phyloP scores from a whole-genome alignment of 2,888 invertebrate species.

The Smittia sp. region DNA sequence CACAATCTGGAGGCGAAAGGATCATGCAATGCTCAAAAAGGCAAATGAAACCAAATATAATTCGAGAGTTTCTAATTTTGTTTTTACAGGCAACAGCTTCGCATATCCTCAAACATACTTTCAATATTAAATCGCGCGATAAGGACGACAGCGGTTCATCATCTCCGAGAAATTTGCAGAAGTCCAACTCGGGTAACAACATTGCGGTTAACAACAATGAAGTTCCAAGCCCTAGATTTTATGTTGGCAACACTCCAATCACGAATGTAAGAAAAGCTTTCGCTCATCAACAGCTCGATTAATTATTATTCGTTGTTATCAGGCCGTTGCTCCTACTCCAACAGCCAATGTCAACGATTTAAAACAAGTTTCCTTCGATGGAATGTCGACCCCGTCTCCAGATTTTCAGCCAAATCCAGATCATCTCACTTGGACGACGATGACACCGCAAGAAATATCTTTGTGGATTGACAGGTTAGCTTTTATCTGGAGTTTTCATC shows the following conservation, averaged over 20 bases:
- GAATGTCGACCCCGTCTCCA: no score
- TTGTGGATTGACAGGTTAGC: constrained; percentile 70
- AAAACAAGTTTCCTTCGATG: no score
- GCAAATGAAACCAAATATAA: constrained; percentile 43
- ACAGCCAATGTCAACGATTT: constrained; percentile 58
- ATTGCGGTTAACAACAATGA: constrained; percentile 55
- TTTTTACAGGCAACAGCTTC: not conserved
- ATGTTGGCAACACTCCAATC: not conserved
- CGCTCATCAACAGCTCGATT: no score
- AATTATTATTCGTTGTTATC: no score
- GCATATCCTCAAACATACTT: constrained; percentile 74
- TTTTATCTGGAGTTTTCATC: constrained; percentile 44
- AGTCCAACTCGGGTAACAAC: constrained; percentile 69
- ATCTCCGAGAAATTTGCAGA: constrained; percentile 55
- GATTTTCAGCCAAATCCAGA: not conserved
- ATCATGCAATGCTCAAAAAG: constrained; percentile 51
- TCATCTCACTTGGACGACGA: constrained; percentile 64
- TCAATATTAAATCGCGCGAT: constrained; percentile 74
- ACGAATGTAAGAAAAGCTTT: no score
- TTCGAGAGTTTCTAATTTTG: not conserved
- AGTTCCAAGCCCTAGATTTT: no score
- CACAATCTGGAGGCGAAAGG: constrained; percentile 80
- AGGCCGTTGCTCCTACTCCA: constrained; percentile 53
- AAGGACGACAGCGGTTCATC: constrained; percentile 59
- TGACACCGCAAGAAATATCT: constrained; percentile 85